Evolutionary conservation across 1,140 invertebrate species (phyloP), one percentile per base, ranked within the genome.

Genomic region (Drosophila bocki): DNA sequence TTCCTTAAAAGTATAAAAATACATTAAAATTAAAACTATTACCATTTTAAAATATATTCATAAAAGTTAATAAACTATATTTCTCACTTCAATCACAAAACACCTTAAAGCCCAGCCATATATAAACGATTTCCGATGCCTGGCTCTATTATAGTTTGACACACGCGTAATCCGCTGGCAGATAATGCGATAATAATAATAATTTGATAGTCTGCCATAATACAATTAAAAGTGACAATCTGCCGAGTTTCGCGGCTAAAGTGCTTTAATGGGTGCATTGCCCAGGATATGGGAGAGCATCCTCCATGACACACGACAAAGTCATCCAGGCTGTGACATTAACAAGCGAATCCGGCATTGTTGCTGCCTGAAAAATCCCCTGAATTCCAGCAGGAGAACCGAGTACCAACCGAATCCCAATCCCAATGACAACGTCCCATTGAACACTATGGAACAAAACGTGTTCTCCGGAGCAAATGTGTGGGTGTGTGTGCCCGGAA

Each of bases 101-200:
- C 22, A 33, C 17, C 7, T 26, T 56, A 56, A 56, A 22, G 51
- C 11, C 51, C 22, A 22, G 13, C 35, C 35, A 12, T 12, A 5
- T 53, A 7, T 53, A 22, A 22, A 15, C 51, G 51, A 54, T 54
- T 56, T 39, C 3, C 32, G 39, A 51, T 15, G 60, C 44, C 69
- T 33, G 69, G 60, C 65, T 81, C 63, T 70, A 80, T 76, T 76
- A 65, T 70, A 76, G 74, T 76, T 51, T 50, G 71, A 64, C 64
- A 47, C 42, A 58, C 78, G 56, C 79, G 41, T 80, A 81, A 81
- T 71, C 61, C 58, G 50, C 50, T 47, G 35, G n/a, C 78, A 42
- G 54, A 81, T 81, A 81, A 81, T 81, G 75, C 68, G 78, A 67
- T 78, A 79, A 79, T 68, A 75, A 79, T 68, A 69, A 80, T 80